Conservation (phyloP, 2,888 invertebrate genomes). For the Drosophila robusta region DNA sequence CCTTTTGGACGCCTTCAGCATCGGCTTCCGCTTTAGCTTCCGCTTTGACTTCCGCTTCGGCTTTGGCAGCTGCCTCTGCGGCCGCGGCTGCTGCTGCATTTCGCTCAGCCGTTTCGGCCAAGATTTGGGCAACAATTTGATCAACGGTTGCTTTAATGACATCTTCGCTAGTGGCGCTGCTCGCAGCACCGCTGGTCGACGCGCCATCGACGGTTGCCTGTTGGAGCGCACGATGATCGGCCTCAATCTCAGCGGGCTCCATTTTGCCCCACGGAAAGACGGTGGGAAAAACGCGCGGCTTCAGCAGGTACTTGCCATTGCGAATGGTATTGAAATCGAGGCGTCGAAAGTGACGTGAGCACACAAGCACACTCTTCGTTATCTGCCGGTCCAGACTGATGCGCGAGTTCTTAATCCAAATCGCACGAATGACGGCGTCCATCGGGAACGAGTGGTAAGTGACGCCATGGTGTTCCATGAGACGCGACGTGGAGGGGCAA, state of each 20-base stretch:
- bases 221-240: slow-evolving; percentile 70
- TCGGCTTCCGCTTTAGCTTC: slow-evolving; percentile 32
- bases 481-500: slow-evolving; percentile 82
- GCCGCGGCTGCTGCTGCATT: slow-evolving; percentile 77
- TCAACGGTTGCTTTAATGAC: slow-evolving; percentile 79
- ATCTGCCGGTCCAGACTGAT: slow-evolving; percentile 86
- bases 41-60: slow-evolving; percentile 64
- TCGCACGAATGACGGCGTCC: slow-evolving; percentile 87
- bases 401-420: slow-evolving; percentile 89
- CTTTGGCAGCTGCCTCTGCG: slow-evolving; percentile 41
- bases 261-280: slow-evolving; percentile 88
- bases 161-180: slow-evolving; percentile 59
- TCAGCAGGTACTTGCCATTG: slow-evolving; percentile 89
- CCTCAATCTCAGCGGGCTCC: slow-evolving; percentile 72
- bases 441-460: slow-evolving; percentile 92
- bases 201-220: slow-evolving; percentile 53
- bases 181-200: slow-evolving; percentile 41
- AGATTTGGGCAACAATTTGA: slow-evolving; percentile 79
- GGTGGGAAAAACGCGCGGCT: slow-evolving; percentile 90
- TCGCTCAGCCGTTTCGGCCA: slow-evolving; percentile 80
- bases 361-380: slow-evolving; percentile 88
- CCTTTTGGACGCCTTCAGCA: slow-evolving; percentile 22
- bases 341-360: slow-evolving; percentile 91
- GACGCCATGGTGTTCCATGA: slow-evolving; percentile 87
- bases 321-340: slow-evolving; percentile 90